Base-by-base conservation (phyloP, 2,113 vertebrate genomes). In the Callaeas wilsoni region DNA sequence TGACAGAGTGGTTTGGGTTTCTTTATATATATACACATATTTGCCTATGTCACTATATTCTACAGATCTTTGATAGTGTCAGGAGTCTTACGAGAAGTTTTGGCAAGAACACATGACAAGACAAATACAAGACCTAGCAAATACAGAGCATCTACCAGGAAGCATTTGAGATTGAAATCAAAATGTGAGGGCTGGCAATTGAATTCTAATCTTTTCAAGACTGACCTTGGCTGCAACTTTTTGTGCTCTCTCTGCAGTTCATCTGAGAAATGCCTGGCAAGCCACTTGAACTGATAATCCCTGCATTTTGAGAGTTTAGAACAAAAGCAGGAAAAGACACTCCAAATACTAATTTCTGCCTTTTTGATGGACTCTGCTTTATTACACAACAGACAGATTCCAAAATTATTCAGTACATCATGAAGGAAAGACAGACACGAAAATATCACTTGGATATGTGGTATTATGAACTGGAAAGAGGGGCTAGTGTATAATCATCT, bases 281-380 rank as follows among this genome's bases (percentile, higher is more conserved):
- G 20, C 46, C 68, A 84, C 80, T 89, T 87, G 64, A 96, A 59
- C 56, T 89, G 89, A 70, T 77, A 95, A 86, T 7, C 44, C n/a
- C n/a, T 8, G 4, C 41, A 63, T 49, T 89, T 56, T 37, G 16
- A 89, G 32, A 81, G 68, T 44, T 81, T 25, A 63, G 76, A 91
- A 96, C 91, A 93, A 96, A 94, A 89, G 84, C 87, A 91, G 89
- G 87, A 95, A 94, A 87, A 95, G 42, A 29, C 68, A 95, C 64
- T 95, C 35, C 68, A 95, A 78, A 59, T n/a, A 87, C 4, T 80
- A 68, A 16, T 32, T 65, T 63, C 67, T 91, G 23, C 30, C 13
- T 29, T 70, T 90, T 89, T 84, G 15, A 86, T 80, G 37, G 41
- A 46, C 41, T 80, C 49, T 26, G 14, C 20, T n/a, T 63, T 81